phyloP scores from a whole-genome alignment of 2,888 invertebrate species.

The Diplolepis rosae region DNA sequence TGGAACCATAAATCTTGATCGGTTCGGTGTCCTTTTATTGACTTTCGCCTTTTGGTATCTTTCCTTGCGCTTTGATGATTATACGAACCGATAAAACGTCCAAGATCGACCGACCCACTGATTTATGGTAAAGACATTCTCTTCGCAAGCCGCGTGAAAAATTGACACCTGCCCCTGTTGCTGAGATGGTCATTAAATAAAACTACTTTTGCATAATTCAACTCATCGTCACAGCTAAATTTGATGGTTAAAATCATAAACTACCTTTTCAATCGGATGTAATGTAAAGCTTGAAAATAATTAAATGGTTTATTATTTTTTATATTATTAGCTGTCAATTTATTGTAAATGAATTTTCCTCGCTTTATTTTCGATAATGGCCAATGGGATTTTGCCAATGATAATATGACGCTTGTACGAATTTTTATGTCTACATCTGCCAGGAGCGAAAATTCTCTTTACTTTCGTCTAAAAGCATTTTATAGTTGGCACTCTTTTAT shows the following conservation, averaged over 20 bases:
- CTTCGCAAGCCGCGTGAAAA: neutral
- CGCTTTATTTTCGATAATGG: neutral
- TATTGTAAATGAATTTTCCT: neutral
- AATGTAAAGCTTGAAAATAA: too few species aligned
- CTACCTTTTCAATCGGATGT: too few species aligned
- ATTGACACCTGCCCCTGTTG: neutral
- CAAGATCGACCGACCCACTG: conserved; percentile 32
- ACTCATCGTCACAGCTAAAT: neutral
- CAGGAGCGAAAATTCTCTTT: neutral
- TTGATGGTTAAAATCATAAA: too few species aligned
- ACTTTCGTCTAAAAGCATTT: neutral
- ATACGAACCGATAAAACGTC: neutral
- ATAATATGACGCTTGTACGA: neutral
- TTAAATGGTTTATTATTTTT: neutral
- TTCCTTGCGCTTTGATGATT: neutral
- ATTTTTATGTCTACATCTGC: neutral
- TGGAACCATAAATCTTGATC: conserved; percentile 11
- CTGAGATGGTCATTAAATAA: neutral
- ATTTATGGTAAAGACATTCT: conserved; percentile 39
- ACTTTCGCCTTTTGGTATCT: conserved; percentile 9
- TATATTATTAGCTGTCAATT: neutral
- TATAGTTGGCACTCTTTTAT: neutral
- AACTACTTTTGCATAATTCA: neutral
- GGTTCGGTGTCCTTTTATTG: conserved; percentile 32
- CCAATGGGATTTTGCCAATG: neutral